Evolutionary conservation across 2,797 vertebrate genomes (phyloP), one percentile per base, ranked within the genome.

Genomic region (Lutjanus campechanus): DNA sequence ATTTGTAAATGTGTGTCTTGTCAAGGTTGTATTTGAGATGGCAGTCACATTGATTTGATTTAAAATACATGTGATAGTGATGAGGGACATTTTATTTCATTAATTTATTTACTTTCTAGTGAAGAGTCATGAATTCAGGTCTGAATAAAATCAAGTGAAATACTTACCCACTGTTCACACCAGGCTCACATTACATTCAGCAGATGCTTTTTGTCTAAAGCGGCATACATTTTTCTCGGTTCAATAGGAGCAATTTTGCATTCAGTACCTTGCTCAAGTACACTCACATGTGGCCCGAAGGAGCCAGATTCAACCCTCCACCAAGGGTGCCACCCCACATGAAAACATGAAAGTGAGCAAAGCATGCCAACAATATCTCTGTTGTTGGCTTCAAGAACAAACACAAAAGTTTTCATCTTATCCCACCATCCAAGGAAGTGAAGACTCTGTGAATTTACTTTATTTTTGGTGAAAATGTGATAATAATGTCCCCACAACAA

Each of bases 1-100:
- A 81, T 15, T 36, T 76, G 70, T 25, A 29, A 19, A 59, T 46
- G 44, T 15, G 12, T 13, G 11, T 73, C 51, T 3, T 13, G 41
- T 25, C 13, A 36, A 19, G 16, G 41, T 22, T 11, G 47, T 12
- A 54, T 68, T 25, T 61, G 20, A 56, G 44, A 13, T 16, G 16
- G 1, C 12, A 22, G 58, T 40, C 50, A 41, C 29, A 12, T 13
- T 54, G 25, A 36, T 11, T 9, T 29, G 7, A 63, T 58, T 6
- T 7, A 60, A 71, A 12, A 0, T 54, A 16, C 40, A 47, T 7
- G 41, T 46, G 44, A 29, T 25, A 43, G 10, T 8, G 60, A 77
- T 15, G 11, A 43, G 4, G 11, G 10, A n/a, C 22, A 44, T 46
- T 69, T 29, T 16, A 25, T 51, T 16, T 15, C 11, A 25, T 25